Evolutionary conservation across 2,888 invertebrate species (phyloP).

Genomic region (Pocota personata): DNA sequence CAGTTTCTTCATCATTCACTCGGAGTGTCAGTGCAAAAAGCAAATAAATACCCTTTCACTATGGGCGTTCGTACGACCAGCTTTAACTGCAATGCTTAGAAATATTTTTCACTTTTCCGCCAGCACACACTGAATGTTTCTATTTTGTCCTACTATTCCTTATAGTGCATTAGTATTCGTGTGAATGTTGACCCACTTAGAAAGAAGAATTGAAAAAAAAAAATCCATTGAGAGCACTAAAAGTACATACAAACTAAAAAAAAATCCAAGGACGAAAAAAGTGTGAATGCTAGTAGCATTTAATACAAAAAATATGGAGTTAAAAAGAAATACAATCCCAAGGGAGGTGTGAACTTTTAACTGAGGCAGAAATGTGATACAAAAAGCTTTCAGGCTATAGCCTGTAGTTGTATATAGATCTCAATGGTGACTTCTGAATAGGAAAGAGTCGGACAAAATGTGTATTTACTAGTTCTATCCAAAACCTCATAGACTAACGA

Average conservation of each 20-base stretch:
- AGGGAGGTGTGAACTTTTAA: neutral
- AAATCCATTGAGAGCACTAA: neutral
- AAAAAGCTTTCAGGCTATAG: neutral
- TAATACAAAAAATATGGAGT: neutral
- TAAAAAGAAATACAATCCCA: too few species aligned
- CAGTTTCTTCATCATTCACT: neutral
- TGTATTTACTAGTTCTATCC: too few species aligned
- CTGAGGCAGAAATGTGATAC: neutral
- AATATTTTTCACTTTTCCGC: slow-evolving; percentile 22
- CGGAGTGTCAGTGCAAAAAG: neutral
- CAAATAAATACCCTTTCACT: slow-evolving; percentile 17
- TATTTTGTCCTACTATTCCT: slow-evolving; percentile 8
- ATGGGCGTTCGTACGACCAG: slow-evolving; percentile 2
- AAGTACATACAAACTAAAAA: neutral
- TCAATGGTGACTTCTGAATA: neutral
- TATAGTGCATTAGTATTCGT: slow-evolving; percentile 39
- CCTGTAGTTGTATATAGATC: neutral
- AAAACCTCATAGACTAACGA: too few species aligned
- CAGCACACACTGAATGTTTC: slow-evolving; percentile 12
- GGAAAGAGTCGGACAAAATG: too few species aligned
- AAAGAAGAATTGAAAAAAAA: neutral
- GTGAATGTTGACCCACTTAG: slow-evolving; percentile 55
- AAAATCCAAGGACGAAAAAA: slow-evolving; percentile 32
- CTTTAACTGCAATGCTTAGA: slow-evolving; percentile 48
- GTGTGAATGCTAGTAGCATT: slow-evolving; percentile 33